Conservation (phyloP, 2,113 vertebrate species). For the Sterrhoptilus dennistouni region DNA sequence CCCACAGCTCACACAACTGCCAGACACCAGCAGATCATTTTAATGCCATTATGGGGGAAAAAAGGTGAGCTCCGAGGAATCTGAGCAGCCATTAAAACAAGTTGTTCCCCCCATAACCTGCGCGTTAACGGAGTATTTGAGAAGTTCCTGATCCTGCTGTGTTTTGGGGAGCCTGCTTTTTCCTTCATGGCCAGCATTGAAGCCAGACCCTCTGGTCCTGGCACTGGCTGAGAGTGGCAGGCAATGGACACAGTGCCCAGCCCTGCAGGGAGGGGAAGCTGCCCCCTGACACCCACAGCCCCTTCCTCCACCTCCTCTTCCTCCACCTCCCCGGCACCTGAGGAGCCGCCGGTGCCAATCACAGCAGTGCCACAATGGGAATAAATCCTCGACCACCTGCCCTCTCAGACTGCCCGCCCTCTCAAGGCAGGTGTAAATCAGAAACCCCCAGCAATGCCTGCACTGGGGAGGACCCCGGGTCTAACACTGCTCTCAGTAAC, state of each 20-base stretch:
- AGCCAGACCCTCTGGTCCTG: fast-evolving
- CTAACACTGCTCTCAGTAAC: neutral
- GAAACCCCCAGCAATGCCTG: neutral
- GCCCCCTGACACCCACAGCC: fast-evolving
- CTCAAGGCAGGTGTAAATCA: neutral
- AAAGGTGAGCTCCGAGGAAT: neutral
- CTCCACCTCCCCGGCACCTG: neutral
- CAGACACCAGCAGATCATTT: neutral
- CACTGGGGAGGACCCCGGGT: neutral
- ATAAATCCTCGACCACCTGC: neutral
- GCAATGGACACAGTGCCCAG: neutral
- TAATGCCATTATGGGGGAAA: neutral
- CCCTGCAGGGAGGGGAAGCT: neutral
- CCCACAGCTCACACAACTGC: neutral
- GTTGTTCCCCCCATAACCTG: neutral
- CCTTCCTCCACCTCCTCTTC: neutral
- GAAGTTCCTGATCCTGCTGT: neutral
- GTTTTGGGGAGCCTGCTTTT: neutral
- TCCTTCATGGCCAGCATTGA: neutral
- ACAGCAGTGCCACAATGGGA: neutral
- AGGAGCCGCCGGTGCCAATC: neutral
- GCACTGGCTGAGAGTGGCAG: neutral
- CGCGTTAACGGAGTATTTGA: neutral
- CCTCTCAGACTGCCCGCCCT: neutral
- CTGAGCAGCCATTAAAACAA: neutral